These are phyloP conservation scores for Danaus plexippus DNA, from an alignment of 1,140 invertebrate genomes.

Conservation along the genomic window DNA sequence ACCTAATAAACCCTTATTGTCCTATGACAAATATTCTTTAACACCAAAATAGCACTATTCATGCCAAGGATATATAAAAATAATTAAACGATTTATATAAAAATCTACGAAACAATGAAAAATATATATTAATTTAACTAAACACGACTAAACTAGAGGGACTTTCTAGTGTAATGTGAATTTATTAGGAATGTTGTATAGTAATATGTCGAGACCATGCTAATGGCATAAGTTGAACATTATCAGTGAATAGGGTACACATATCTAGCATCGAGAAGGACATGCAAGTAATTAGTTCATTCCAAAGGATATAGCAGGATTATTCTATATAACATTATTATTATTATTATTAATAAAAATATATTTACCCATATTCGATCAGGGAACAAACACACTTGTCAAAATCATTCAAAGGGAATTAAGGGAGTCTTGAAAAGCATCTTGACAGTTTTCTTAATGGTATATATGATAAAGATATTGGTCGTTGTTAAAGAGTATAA, in stretches of 20 bases:
- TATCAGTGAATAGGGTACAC: constrained; percentile 44
- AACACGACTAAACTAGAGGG: no score
- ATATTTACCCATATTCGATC: constrained; percentile 67
- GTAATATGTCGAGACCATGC: constrained; percentile 37
- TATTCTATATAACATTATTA: constrained; percentile 51
- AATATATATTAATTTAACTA: no score
- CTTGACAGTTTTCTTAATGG: constrained; percentile 64
- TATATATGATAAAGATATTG: no score
- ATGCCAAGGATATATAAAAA: no score
- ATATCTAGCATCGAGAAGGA: constrained; percentile 44
- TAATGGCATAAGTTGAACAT: constrained; percentile 32
- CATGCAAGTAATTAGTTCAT: constrained; percentile 68
- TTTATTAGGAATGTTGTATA: no score
- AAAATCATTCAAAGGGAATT: constrained; percentile 51
- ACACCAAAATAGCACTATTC: no score
- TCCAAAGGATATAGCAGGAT: constrained; percentile 62
- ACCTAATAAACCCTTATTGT: constrained; percentile 5
- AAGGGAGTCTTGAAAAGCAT: constrained; percentile 62
- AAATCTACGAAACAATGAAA: no score
- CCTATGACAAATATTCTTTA: no score
- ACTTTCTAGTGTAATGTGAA: no score
- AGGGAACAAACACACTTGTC: constrained; percentile 65
- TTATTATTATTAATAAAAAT: constrained; percentile 60
- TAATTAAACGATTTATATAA: no score
- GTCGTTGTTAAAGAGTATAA: no score